These are phyloP conservation scores for Lobophora halterata DNA, from an alignment of 2,888 invertebrate species.

Conservation along the genomic window DNA sequence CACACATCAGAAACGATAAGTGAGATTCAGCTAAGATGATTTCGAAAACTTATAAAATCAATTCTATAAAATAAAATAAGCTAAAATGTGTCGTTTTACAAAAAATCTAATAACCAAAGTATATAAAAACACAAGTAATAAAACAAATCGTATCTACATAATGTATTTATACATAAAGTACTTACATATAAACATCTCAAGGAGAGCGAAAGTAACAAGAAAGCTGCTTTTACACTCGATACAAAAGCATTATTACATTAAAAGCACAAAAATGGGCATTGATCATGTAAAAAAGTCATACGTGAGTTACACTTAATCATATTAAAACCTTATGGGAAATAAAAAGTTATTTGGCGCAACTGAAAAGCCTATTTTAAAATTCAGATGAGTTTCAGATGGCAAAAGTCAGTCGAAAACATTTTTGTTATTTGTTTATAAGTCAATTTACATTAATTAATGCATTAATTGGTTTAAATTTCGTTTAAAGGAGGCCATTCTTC, in stretches of 20 bases:
- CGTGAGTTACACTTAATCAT: slow-evolving; percentile 2
- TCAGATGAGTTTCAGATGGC: slow-evolving; percentile 2
- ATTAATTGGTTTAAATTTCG: no score
- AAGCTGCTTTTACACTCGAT: slow-evolving; percentile 53
- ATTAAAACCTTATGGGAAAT: background rate
- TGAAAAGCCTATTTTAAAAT: slow-evolving; percentile 1
- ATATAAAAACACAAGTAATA: slow-evolving; percentile 3
- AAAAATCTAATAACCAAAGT: slow-evolving; percentile 4
- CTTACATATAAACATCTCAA: slow-evolving; percentile 51
- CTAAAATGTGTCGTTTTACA: no score
- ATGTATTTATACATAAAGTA: slow-evolving; percentile 30
- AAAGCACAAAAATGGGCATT: slow-evolving; percentile 76
- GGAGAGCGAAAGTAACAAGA: slow-evolving; percentile 54
- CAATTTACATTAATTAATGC: no score
- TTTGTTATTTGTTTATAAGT: no score
- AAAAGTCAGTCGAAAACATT: slow-evolving; percentile 1
- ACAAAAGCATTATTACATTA: slow-evolving; percentile 59
- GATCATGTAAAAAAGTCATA: slow-evolving; percentile 19
- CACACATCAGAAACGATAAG: no score
- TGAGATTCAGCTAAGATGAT: no score
- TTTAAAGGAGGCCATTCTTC: no score
- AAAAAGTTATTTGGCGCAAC: slow-evolving; percentile 3
- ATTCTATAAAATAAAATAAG: no score
- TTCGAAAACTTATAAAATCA: no score
- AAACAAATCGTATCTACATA: slow-evolving; percentile 14